phyloP scores from a whole-genome alignment of 2,888 invertebrate genomes.

The Trichopoda pennipes region DNA sequence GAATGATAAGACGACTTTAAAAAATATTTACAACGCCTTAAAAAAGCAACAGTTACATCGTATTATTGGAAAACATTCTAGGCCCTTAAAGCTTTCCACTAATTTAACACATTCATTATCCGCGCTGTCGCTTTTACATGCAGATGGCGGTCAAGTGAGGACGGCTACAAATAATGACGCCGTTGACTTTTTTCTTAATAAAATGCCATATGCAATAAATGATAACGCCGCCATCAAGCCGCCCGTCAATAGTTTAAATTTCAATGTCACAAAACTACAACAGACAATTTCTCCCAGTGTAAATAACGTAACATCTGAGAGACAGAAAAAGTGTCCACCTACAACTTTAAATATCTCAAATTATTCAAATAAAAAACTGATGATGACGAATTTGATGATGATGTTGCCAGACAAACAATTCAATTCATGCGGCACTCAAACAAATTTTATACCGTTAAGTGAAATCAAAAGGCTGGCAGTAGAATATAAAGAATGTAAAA shows the following conservation, averaged over 20 bases:
- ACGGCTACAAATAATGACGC: background rate
- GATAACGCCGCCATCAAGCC: background rate
- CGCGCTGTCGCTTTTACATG: slow-evolving; percentile 72
- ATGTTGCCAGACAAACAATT: slow-evolving; percentile 62
- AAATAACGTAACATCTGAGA: slow-evolving; percentile 36
- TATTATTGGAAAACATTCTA: slow-evolving; percentile 75
- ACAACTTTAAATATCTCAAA: slow-evolving; percentile 68
- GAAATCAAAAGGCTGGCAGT: slow-evolving; percentile 76
- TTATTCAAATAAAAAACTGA: slow-evolving; percentile 10
- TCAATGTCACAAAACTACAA: background rate
- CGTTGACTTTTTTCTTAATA: background rate
- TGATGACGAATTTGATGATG: too few relatives aligned
- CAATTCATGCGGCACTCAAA: slow-evolving; percentile 75
- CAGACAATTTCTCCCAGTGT: background rate
- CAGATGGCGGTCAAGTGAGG: slow-evolving; percentile 42
- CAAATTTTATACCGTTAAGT: slow-evolving; percentile 77
- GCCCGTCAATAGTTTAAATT: background rate
- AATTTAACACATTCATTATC: slow-evolving; percentile 73
- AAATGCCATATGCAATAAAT: background rate
- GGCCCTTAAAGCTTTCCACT: slow-evolving; percentile 64
- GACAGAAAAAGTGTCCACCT: slow-evolving; percentile 70
- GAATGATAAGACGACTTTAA: slow-evolving; percentile 87
- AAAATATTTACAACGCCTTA: slow-evolving; percentile 79
- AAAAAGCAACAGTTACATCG: slow-evolving; percentile 79
- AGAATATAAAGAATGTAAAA: slow-evolving; percentile 73